These are phyloP conservation scores for Argyresthia goedartella DNA, from an alignment of 2,888 invertebrate species.

Conservation along the genomic window DNA sequence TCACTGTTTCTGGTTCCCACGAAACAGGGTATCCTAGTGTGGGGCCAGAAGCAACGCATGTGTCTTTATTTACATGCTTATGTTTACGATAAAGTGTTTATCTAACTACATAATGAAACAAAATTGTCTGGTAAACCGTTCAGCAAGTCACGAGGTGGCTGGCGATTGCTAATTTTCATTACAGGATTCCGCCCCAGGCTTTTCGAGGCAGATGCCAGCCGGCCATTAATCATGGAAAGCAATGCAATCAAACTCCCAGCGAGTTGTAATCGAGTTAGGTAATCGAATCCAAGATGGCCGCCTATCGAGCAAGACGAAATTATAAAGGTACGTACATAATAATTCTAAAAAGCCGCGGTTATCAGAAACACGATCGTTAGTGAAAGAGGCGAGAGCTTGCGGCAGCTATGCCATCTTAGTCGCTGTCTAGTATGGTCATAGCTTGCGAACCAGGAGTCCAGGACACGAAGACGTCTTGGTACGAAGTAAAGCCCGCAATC, in stretches of 20 bases:
- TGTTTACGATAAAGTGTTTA: no score
- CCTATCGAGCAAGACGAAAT: not conserved
- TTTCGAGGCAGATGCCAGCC: constrained; percentile 2
- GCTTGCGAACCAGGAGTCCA: not conserved
- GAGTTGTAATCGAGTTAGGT: constrained; percentile 2
- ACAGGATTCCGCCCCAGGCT: not conserved
- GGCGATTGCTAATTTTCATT: not conserved
- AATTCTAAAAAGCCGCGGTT: not conserved
- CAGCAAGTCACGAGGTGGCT: no score
- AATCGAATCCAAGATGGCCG: not conserved
- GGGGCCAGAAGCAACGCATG: no score
- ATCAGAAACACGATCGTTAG: not conserved
- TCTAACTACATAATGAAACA: no score
- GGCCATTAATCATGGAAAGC: constrained; percentile 5
- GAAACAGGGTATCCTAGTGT: no score
- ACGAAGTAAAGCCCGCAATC: constrained; percentile 27
- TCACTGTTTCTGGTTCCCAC: no score
- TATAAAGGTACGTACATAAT: not conserved
- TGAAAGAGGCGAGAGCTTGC: not conserved
- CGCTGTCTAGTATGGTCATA: not conserved
- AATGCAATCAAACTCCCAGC: constrained; percentile 1
- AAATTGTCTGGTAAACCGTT: no score
- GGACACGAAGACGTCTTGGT: constrained; percentile 2
- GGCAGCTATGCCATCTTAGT: not conserved
- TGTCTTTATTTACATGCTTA: no score